These are phyloP conservation scores for Caenorhabditis sp. DNA, from an alignment of 2,888 invertebrate species.

Conservation along the genomic window DNA sequence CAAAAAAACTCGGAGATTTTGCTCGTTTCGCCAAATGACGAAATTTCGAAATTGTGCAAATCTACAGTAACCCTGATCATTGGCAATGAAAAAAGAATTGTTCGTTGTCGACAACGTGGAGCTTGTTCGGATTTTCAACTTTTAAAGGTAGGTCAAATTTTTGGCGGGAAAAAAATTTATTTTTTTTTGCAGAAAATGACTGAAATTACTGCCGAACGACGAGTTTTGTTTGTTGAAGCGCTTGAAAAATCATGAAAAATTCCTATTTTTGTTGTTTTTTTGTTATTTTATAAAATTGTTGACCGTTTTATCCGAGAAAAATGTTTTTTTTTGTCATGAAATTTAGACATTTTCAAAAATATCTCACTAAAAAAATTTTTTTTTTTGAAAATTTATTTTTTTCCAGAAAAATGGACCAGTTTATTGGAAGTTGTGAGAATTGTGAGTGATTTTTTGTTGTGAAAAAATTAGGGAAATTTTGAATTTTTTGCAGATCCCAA, in stretches of 20 bases:
- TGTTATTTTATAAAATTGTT: slow-evolving; percentile 1
- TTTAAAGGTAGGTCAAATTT: slow-evolving; percentile 12
- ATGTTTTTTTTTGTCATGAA: background rate
- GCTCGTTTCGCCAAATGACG: slow-evolving; percentile 14
- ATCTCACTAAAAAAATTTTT: background rate
- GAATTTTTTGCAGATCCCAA: background rate
- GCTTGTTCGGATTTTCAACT: background rate
- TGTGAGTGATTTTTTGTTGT: background rate
- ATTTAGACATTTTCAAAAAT: background rate
- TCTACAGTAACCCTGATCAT: slow-evolving; percentile 24
- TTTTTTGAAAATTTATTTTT: background rate
- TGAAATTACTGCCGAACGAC: slow-evolving; percentile 17
- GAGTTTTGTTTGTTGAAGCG: slow-evolving; percentile 17
- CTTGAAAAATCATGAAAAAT: slow-evolving; percentile 4
- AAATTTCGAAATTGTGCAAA: slow-evolving; percentile 15
- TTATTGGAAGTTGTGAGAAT: background rate
- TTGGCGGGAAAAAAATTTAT: background rate
- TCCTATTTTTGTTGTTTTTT: background rate
- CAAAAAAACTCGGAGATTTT: slow-evolving; percentile 7
- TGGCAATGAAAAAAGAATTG: slow-evolving; percentile 13
- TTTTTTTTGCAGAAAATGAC: slow-evolving; percentile 22
- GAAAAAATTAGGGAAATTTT: background rate
- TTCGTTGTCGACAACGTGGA: slow-evolving; percentile 19
- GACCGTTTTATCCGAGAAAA: background rate
- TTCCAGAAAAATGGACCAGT: no score